These are phyloP conservation scores for Leiothrix lutea DNA, from an alignment of 2,113 vertebrate species.

Conservation along the genomic window DNA sequence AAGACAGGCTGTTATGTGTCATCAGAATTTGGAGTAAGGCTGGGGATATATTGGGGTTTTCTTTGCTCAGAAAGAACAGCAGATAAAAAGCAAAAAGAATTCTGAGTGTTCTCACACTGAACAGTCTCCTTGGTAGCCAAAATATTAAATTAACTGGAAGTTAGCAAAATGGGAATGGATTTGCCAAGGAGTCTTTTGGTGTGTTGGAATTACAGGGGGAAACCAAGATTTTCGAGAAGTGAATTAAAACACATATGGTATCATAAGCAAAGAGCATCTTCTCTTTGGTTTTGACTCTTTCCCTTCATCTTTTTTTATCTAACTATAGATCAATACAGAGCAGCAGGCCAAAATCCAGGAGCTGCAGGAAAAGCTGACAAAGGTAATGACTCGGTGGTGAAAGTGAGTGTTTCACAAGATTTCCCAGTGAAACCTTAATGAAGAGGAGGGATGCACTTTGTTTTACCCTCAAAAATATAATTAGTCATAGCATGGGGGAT, in stretches of 20 bases:
- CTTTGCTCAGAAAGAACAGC: neutral
- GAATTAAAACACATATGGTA: neutral
- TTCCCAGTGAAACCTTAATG: constrained; percentile 16
- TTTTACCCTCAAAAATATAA: constrained; percentile 49
- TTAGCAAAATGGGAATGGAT: neutral
- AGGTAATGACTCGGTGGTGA: constrained; percentile 77
- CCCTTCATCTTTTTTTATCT: neutral
- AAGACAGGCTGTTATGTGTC: neutral
- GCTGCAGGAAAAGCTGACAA: constrained; percentile 92
- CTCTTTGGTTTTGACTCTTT: neutral
- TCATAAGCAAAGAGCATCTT: neutral
- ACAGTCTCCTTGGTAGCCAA: neutral
- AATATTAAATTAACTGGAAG: neutral
- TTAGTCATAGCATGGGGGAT: constrained; percentile 55
- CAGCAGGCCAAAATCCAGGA: constrained; percentile 94
- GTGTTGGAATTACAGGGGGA: neutral
- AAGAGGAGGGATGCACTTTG: constrained; percentile 24
- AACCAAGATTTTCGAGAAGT: neutral
- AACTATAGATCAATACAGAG: constrained; percentile 86
- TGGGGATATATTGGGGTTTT: neutral
- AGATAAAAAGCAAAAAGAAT: neutral
- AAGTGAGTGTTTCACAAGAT: neutral
- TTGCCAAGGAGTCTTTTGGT: neutral
- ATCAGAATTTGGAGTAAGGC: neutral
- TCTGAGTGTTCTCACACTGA: neutral